A percentile compares a stretch with the other conserved stretches of the same genome.
Conservation (phyloP, 2,888 invertebrate species). For the Slavum lentiscoides region DNA sequence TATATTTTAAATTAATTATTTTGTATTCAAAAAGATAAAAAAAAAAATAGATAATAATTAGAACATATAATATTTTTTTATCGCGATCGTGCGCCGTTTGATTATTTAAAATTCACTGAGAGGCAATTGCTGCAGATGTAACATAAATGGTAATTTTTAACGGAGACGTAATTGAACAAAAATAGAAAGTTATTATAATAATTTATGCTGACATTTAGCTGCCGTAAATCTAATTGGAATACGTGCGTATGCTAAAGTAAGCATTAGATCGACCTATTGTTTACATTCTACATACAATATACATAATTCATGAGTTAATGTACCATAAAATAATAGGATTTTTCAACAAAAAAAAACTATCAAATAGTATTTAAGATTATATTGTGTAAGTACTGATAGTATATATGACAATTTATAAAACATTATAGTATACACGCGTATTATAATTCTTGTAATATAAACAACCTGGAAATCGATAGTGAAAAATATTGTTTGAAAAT, state of each 20-base stretch:
- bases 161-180: constrained; percentile 21
- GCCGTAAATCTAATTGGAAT: not conserved
- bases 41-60: constrained; percentile 2
- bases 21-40: not conserved
- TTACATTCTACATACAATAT: not conserved
- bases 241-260: not conserved
- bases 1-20: too few species aligned
- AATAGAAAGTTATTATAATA: constrained; percentile 15
- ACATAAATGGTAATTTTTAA: not conserved
- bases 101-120: not conserved
- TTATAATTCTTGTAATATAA: too few species aligned
- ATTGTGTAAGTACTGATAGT: too few species aligned
- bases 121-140: not conserved
- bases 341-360: too few species aligned
- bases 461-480: too few species aligned
- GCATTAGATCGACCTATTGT: constrained; percentile 1
- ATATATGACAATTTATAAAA: too few species aligned
- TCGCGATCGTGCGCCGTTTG: not conserved
- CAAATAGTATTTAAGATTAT: too few species aligned
- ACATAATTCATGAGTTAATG: not conserved
- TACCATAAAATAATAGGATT: too few species aligned
- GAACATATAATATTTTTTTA: not conserved
- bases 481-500: too few species aligned
- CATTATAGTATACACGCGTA: too few species aligned
- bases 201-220: constrained; percentile 25